These are phyloP conservation scores for Eulemur macaco DNA, from an alignment of 2,113 vertebrate species.

Conservation along the genomic window DNA sequence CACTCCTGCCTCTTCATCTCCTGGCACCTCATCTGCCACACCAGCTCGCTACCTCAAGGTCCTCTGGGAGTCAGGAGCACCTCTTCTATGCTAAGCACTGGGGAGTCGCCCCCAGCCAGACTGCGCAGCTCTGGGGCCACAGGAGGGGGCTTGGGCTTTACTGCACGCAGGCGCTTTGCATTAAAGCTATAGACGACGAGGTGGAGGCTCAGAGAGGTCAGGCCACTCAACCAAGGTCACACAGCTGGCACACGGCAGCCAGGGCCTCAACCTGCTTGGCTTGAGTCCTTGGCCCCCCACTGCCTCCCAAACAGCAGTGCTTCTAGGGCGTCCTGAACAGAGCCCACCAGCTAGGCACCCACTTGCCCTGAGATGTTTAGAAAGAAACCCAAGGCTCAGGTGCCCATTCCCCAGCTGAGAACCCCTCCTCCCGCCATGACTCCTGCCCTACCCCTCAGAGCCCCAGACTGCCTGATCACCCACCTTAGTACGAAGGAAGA, in stretches of 20 bases:
- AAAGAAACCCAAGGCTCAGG: conserved; percentile 1
- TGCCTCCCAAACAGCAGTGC: neutral
- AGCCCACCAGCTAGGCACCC: neutral
- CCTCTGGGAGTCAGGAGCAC: neutral
- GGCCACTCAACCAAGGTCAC: neutral
- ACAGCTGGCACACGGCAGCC: neutral
- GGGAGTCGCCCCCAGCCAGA: accelerated
- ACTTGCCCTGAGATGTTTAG: neutral
- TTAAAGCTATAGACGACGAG: neutral
- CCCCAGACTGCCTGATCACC: neutral
- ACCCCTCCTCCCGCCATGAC: neutral
- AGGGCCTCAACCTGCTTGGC: neutral
- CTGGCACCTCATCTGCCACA: neutral
- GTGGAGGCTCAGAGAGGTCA: neutral
- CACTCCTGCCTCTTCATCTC: neutral
- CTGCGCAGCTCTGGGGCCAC: neutral
- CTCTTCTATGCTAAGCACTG: neutral
- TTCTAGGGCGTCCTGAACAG: neutral
- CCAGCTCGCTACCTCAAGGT: neutral
- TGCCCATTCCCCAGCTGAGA: neutral
- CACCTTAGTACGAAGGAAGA: neutral
- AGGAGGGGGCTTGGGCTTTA: neutral
- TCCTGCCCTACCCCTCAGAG: neutral
- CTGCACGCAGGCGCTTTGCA: neutral
- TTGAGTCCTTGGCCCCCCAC: neutral